phyloP scores from a whole-genome alignment of 1,140 invertebrate species.

The Augochlora pura region DNA sequence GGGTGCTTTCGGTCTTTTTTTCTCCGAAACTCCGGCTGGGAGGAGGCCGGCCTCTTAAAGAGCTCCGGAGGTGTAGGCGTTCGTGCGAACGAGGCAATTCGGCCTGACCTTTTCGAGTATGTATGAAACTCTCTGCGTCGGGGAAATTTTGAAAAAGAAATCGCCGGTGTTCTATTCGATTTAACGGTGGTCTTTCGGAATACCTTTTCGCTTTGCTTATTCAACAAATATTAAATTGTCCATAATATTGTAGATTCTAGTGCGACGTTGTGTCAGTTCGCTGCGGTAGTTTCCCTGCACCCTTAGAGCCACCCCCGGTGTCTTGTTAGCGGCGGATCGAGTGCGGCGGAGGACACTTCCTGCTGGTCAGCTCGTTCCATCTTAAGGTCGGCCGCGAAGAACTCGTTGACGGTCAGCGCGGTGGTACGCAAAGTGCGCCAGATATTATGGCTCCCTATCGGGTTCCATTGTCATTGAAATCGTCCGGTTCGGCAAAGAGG shows the following conservation, averaged over 20 bases:
- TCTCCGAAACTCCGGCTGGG: background rate
- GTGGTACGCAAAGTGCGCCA: constrained; percentile 41
- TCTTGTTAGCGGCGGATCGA: background rate
- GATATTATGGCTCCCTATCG: constrained; percentile 55
- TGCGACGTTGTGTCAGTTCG: too few species aligned
- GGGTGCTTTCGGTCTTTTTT: background rate
- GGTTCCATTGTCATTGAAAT: constrained; percentile 78
- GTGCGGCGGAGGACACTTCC: background rate
- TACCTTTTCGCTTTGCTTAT: too few species aligned
- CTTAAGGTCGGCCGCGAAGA: constrained; percentile 19
- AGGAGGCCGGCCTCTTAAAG: background rate
- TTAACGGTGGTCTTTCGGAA: too few species aligned
- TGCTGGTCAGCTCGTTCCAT: constrained; percentile 5
- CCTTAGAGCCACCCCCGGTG: too few species aligned
- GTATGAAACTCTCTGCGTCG: background rate
- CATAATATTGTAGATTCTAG: too few species aligned
- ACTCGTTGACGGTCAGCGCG: constrained; percentile 57
- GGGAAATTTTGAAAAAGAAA: background rate
- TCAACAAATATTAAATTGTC: too few species aligned
- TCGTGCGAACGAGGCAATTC: background rate
- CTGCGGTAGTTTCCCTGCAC: too few species aligned
- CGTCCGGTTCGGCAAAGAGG: constrained; percentile 40
- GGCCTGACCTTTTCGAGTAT: background rate
- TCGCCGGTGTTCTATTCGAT: background rate
- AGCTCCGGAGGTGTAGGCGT: background rate